Conservation (phyloP, 2,888 invertebrate genomes). For the Physocephala rufipes region DNA sequence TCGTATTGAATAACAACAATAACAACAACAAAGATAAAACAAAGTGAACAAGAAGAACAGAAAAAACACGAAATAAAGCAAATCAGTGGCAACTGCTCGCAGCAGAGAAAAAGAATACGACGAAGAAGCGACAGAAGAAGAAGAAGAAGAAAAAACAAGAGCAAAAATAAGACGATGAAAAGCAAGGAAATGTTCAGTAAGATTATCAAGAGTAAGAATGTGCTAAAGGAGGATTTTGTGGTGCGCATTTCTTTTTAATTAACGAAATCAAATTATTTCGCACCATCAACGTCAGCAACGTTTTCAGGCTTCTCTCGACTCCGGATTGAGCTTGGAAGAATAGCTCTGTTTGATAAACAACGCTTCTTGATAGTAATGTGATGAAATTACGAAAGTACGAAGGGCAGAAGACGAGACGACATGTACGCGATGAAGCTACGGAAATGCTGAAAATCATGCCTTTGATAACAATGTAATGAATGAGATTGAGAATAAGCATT, state of each 20-base stretch:
- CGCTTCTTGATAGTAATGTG: neutral
- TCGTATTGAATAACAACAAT: too few relatives aligned
- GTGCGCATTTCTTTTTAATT: slow-evolving; percentile 30
- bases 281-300: slow-evolving; percentile 22
- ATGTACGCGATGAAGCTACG: neutral
- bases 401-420: neutral
- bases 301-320: neutral
- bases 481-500: too few relatives aligned
- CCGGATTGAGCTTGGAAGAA: too few relatives aligned
- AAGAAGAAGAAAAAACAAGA: neutral
- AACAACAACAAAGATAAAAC: slow-evolving; percentile 8
- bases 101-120: neutral
- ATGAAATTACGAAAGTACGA: neutral
- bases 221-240: neutral
- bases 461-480: too few relatives aligned
- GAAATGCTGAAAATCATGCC: neutral
- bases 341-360: too few relatives aligned
- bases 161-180: neutral
- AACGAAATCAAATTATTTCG: slow-evolving; percentile 34
- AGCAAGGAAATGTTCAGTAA: neutral
- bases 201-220: neutral
- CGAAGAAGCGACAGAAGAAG: neutral
- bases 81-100: neutral
- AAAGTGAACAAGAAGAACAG: slow-evolving; percentile 1
- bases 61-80: neutral